phyloP scores from a whole-genome alignment of 2,888 invertebrate species.

The Idaea biselata region DNA sequence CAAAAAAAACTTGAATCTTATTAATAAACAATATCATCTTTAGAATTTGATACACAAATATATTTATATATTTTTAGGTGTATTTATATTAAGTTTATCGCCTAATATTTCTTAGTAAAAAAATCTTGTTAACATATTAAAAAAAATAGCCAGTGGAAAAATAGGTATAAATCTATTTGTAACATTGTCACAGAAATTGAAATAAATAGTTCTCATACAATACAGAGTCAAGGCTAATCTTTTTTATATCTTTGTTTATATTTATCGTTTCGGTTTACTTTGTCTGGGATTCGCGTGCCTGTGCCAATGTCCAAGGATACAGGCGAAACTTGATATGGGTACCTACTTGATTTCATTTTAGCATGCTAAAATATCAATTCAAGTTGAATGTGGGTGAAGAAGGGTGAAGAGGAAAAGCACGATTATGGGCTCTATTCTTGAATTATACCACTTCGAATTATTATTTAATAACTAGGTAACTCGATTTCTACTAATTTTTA shows the following conservation, averaged over 20 bases:
- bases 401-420: no score
- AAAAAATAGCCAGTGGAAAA: not conserved
- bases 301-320: not conserved
- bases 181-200: constrained; percentile 9
- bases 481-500: no score
- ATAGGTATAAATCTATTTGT: not conserved
- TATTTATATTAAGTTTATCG: no score
- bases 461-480: no score
- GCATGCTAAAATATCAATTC: no score
- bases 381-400: no score
- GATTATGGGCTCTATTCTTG: no score
- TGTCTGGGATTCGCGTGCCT: not conserved
- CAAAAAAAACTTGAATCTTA: no score
- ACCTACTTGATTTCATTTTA: not conserved
- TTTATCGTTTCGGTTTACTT: not conserved
- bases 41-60: not conserved
- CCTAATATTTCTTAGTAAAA: not conserved
- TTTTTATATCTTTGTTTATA: constrained; percentile 1
- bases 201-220: constrained; percentile 8
- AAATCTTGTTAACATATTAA: not conserved
- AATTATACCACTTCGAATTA: no score
- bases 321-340: not conserved
- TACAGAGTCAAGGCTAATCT: not conserved
- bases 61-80: no score
- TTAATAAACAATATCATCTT: no score